These are phyloP conservation scores for Xanthorhoe designata DNA, from an alignment of 2,888 invertebrate genomes.

Conservation along the genomic window DNA sequence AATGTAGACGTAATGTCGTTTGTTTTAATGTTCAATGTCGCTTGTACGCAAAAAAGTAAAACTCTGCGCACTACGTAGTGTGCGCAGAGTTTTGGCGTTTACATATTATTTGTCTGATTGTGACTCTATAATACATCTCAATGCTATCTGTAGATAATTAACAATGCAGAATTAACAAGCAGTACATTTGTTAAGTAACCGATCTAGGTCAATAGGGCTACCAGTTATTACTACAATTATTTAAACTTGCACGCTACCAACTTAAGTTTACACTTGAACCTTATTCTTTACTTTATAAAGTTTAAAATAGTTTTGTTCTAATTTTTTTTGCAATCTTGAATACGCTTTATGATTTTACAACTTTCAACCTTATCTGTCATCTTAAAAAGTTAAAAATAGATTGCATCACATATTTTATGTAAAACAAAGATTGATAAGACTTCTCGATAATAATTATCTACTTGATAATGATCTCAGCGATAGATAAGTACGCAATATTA, in stretches of 20 bases:
- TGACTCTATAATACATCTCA: no score
- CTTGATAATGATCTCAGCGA: slow-evolving; percentile 37
- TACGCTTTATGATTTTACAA: not conserved
- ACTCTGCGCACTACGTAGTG: no score
- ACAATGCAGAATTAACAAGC: not conserved
- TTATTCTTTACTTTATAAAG: not conserved
- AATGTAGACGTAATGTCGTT: no score
- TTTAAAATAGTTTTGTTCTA: not conserved
- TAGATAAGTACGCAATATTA: slow-evolving; percentile 5
- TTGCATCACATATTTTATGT: not conserved
- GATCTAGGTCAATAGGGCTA: not conserved
- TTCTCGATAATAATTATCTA: slow-evolving; percentile 46
- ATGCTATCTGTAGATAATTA: no score
- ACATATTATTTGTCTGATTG: no score
- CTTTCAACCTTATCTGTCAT: slow-evolving; percentile 2
- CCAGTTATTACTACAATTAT: not conserved
- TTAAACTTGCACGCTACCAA: slow-evolving; percentile 4
- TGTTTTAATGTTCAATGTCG: no score
- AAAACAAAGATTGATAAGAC: slow-evolving; percentile 20
- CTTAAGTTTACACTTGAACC: not conserved
- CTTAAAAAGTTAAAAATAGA: slow-evolving; percentile 25
- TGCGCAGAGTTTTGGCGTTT: no score
- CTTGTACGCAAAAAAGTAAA: no score
- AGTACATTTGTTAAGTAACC: not conserved
- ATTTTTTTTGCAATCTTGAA: not conserved